phyloP scores from a whole-genome alignment of 2,113 vertebrate species.

The Microcebus tavaratra region DNA sequence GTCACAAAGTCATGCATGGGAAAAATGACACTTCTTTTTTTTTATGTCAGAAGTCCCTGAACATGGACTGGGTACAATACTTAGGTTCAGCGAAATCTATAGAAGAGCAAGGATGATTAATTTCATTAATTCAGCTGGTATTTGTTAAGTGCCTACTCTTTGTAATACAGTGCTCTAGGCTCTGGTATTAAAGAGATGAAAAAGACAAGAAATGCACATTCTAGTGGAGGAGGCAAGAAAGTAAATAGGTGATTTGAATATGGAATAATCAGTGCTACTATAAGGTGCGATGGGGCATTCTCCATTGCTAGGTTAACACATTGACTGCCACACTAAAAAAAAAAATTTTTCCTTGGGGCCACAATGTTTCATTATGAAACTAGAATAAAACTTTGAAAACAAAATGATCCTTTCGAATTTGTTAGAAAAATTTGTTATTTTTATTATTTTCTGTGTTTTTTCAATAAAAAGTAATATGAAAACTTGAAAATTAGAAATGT shows the following conservation, averaged over 20 bases:
- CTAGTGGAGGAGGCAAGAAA: not conserved
- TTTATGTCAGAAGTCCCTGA: not conserved
- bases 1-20: not conserved
- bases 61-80: not conserved
- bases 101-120: not conserved
- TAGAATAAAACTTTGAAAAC: too few relatives aligned
- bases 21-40: conserved; percentile 39
- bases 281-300: not conserved
- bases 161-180: not conserved
- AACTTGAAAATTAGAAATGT: too few relatives aligned
- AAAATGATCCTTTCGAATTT: too few relatives aligned
- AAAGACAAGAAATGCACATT: not conserved
- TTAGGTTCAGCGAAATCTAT: conserved; percentile 13
- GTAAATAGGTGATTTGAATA: conserved; percentile 27
- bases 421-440: too few relatives aligned
- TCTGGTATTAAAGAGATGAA: conserved; percentile 5
- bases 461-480: too few relatives aligned
- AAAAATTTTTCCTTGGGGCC: too few relatives aligned
- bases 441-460: too few relatives aligned
- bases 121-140: not conserved
- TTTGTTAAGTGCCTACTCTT: conserved; percentile 13
- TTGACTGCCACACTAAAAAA: too few relatives aligned
- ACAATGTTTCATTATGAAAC: too few relatives aligned
- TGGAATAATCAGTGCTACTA: not conserved
- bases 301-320: not conserved